Percentiles rank a stretch among this genome's conserved stretches.
Conservation (phyloP, 2,797 vertebrate genomes). For the Helostoma temminkii region DNA sequence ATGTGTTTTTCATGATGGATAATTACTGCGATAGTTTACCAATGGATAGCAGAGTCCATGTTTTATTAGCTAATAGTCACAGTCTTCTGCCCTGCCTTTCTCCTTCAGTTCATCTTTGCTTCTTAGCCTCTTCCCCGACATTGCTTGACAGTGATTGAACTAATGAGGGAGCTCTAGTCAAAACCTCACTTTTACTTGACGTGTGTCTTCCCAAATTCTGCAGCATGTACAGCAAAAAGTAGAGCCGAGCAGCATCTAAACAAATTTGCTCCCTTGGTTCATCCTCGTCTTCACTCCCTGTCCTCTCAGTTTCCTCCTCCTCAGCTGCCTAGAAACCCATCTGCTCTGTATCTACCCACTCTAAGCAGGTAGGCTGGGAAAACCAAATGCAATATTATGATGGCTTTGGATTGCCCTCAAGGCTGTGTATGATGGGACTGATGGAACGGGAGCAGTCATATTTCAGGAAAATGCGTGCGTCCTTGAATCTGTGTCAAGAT, state of each 20-base stretch:
- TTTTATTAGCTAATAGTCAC: slow-evolving; percentile 21
- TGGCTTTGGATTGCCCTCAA: slow-evolving; percentile 34
- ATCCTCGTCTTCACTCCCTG: slow-evolving; percentile 8
- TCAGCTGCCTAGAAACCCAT: slow-evolving; percentile 41
- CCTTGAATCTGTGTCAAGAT: slow-evolving; percentile 67
- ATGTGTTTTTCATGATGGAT: slow-evolving; percentile 12
- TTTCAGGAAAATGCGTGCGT: slow-evolving; percentile 45
- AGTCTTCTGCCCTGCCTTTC: slow-evolving; percentile 17
- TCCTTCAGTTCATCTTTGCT: slow-evolving; percentile 13
- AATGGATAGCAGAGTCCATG: slow-evolving; percentile 1
- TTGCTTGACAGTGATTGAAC: slow-evolving; percentile 62
- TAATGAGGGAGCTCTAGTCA: slow-evolving; percentile 54
- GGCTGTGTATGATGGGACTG: slow-evolving; percentile 40
- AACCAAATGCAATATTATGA: slow-evolving; percentile 43
- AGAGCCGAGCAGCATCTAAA: slow-evolving; percentile 33
- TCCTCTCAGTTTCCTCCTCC: slow-evolving; percentile 12
- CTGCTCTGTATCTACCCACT: slow-evolving; percentile 42
- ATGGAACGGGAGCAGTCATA: slow-evolving; percentile 27
- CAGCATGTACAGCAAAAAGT: slow-evolving; percentile 24
- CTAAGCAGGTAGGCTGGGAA: slow-evolving; percentile 28
- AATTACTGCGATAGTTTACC: slow-evolving; percentile 22
- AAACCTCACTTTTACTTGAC: slow-evolving; percentile 34
- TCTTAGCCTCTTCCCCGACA: slow-evolving; percentile 5
- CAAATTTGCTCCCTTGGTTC: slow-evolving; percentile 25
- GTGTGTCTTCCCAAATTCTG: slow-evolving; percentile 33